Base-by-base conservation (phyloP, 2,797 vertebrate genomes). In the Xenentodon cancila region DNA sequence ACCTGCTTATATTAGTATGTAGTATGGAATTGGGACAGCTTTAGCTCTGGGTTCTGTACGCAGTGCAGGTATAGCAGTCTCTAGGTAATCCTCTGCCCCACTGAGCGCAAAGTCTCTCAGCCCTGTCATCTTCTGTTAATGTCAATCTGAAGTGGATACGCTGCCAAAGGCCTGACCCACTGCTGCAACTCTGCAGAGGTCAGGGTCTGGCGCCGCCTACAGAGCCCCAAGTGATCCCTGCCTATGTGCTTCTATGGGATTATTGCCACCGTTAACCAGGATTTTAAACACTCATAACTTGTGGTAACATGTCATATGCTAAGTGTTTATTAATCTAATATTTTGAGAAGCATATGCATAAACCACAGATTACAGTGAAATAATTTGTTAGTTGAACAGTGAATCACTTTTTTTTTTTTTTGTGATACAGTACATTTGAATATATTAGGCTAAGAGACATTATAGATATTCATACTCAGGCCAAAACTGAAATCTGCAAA, bases 61-160 rank as follows among this genome's bases (percentile, higher is more conserved):
- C 49, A 16, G 53, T 79, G 67, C 67, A 82, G 80, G 77, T 86
- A 82, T 71, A 74, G 57, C 68, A 51, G 73, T 85, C 56, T 42
- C 37, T 59, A 43, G 73, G 51, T 91, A 92, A 92, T 88, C 91
- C 80, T 50, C 47, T 74, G 79, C 47, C 68, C 48, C 48, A 57
- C 71, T 65, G 77, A 87, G 85, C 75, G 67, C 59, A 90, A 91
- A 92, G 88, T 90, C 77, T 84, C 87, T 87, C 81, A 90, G 90
- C 62, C 44, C 87, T 88, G 84, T 90, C 91, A 90, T 51, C 69
- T 86, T 86, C 81, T 69, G 82, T 92, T 91, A 92, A 73, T 60
- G 84, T 56, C 89, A 92, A 91, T 89, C 88, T 86, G 75, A 71
- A 74, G 34, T 78, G 70, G 84, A 85, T 77, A 65, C 59, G 22